Conservation (phyloP, 1,140 invertebrate species). For the Homalodisca vitripennis region DNA sequence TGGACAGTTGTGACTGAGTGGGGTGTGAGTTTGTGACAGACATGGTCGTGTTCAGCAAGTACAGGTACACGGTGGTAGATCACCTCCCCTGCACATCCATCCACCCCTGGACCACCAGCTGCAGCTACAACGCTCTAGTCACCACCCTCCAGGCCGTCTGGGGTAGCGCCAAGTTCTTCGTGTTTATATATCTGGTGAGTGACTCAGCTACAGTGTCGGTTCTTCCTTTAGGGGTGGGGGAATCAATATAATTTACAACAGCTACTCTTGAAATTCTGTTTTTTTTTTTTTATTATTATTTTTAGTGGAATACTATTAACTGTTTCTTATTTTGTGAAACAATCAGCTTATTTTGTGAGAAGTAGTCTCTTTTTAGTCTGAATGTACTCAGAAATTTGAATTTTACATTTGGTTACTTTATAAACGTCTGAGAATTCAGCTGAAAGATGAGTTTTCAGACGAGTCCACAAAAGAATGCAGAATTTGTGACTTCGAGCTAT, state of each 20-base stretch:
- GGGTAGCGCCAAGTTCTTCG: slow-evolving; percentile 3
- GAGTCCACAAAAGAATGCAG: no score
- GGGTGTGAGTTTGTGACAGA: background rate
- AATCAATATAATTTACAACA: background rate
- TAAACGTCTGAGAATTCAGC: no score
- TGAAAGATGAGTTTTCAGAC: no score
- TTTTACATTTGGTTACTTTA: no score
- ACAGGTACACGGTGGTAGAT: background rate
- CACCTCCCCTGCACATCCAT: background rate
- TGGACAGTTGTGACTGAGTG: no score
- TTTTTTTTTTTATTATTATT: background rate
- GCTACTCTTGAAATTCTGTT: background rate
- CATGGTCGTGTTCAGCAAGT: background rate
- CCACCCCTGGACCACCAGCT: background rate
- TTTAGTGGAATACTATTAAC: background rate
- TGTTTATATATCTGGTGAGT: background rate
- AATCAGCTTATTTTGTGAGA: background rate
- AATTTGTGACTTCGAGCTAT: no score
- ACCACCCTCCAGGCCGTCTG: background rate
- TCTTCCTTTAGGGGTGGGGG: no score
- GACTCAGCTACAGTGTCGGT: background rate
- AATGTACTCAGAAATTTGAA: background rate
- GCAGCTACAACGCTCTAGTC: background rate
- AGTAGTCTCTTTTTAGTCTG: background rate
- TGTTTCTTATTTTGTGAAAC: background rate